These are phyloP conservation scores for Struthio camelus DNA, from an alignment of 2,113 vertebrate genomes.

Conservation along the genomic window DNA sequence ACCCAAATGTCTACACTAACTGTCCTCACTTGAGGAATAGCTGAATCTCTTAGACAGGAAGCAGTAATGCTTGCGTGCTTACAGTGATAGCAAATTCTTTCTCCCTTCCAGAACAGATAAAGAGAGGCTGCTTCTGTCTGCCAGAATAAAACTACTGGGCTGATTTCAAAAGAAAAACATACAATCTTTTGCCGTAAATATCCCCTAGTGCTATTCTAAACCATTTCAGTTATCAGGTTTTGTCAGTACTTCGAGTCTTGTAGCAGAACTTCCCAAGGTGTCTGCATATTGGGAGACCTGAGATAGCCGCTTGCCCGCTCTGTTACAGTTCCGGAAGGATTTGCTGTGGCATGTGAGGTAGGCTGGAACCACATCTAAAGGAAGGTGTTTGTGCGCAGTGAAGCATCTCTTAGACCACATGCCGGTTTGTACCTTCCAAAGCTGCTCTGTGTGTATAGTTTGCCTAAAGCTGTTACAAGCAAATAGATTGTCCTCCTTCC, in stretches of 20 bases:
- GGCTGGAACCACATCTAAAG: not conserved
- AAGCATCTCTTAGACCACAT: not conserved
- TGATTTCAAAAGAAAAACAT: not conserved
- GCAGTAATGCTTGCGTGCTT: not conserved
- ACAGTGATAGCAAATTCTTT: not conserved
- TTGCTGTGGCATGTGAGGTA: not conserved
- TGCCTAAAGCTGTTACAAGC: not conserved
- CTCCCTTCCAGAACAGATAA: not conserved
- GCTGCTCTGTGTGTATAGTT: not conserved
- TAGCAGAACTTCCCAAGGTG: not conserved
- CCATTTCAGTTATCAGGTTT: not conserved
- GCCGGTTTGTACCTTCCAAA: not conserved
- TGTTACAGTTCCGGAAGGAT: not conserved
- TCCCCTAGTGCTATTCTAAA: not conserved
- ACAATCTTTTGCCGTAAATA: not conserved
- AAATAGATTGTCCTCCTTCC: conserved; percentile 2
- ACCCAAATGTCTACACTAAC: not conserved
- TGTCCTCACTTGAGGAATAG: not conserved
- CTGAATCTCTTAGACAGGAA: conserved; percentile 10
- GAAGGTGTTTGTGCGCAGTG: not conserved
- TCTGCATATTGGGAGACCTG: not conserved
- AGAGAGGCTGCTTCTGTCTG: not conserved
- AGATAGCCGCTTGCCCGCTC: not conserved
- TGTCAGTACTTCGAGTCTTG: not conserved
- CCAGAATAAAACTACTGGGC: not conserved